These are phyloP conservation scores for Alouatta palliata DNA, from an alignment of 2,113 vertebrate genomes.

Conservation along the genomic window DNA sequence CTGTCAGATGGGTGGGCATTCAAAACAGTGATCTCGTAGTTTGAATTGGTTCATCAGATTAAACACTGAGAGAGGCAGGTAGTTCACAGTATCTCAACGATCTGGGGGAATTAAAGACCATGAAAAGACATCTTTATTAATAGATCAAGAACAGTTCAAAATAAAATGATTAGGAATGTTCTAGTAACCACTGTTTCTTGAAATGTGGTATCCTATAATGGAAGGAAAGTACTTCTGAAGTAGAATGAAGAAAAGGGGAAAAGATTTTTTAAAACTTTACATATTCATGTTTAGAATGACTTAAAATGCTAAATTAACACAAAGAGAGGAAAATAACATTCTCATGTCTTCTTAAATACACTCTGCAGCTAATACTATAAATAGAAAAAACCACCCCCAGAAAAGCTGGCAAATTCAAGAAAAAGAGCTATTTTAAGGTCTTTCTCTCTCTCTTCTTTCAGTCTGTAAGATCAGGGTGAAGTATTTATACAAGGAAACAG, in stretches of 20 bases:
- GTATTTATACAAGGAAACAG: slow-evolving; percentile 35
- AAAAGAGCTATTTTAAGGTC: slow-evolving; percentile 48
- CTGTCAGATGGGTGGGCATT: background rate
- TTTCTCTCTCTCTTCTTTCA: fast-evolving
- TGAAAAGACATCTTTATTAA: background rate
- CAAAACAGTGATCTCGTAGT: background rate
- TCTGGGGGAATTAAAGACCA: background rate
- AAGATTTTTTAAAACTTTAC: background rate
- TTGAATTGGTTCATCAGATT: background rate
- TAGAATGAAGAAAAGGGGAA: slow-evolving; percentile 1
- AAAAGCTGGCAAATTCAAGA: slow-evolving; percentile 42
- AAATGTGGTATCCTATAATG: background rate
- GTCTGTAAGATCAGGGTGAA: background rate
- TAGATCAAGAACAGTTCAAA: slow-evolving; percentile 13
- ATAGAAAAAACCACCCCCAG: slow-evolving; percentile 64
- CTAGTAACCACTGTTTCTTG: background rate
- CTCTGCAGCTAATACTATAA: slow-evolving; percentile 62
- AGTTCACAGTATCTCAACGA: background rate
- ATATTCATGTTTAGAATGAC: slow-evolving; percentile 55
- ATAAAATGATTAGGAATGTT: background rate
- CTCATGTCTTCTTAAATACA: slow-evolving; percentile 64
- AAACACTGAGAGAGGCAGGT: background rate
- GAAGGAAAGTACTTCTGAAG: background rate
- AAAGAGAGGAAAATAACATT: slow-evolving; percentile 66
- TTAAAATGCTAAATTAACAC: slow-evolving; percentile 73